Conservation (phyloP, 30 jellyfish, hydroid and myxozoan genomes). For the Clytia hemisphaerica region DNA sequence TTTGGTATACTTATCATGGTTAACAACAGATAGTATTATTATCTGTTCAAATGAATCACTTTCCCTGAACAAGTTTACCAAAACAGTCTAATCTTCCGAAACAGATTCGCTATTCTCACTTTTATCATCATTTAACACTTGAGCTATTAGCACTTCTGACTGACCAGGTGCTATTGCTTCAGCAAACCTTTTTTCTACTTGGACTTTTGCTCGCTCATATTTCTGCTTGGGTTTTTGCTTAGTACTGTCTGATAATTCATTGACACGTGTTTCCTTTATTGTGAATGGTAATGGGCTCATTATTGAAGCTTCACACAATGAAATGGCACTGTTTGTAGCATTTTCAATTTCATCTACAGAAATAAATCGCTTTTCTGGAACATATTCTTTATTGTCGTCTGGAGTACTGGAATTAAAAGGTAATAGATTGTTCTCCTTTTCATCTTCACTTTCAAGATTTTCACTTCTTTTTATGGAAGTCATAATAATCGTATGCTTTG, state of each 20-base stretch:
- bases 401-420: neutral
- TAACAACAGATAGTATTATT: neutral
- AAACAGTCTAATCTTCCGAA: neutral
- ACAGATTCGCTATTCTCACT: neutral
- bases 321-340: neutral
- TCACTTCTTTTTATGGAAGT: too few species aligned
- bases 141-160: neutral
- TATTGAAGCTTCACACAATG: neutral
- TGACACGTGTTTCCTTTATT: neutral
- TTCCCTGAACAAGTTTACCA: neutral
- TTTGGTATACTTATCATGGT: neutral
- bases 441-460: neutral
- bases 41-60: constrained; percentile 1
- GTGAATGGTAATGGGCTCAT: neutral
- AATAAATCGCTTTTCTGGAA: neutral
- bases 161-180: neutral
- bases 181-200: neutral
- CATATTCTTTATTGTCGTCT: neutral
- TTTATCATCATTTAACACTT: neutral
- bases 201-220: neutral
- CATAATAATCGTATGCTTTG: too few species aligned
- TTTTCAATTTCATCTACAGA: neutral
- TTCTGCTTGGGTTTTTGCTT: neutral
- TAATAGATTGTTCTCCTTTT: neutral
- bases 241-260: neutral